phyloP scores from a whole-genome alignment of 2,888 invertebrate species.

The Saturnia japonica region DNA sequence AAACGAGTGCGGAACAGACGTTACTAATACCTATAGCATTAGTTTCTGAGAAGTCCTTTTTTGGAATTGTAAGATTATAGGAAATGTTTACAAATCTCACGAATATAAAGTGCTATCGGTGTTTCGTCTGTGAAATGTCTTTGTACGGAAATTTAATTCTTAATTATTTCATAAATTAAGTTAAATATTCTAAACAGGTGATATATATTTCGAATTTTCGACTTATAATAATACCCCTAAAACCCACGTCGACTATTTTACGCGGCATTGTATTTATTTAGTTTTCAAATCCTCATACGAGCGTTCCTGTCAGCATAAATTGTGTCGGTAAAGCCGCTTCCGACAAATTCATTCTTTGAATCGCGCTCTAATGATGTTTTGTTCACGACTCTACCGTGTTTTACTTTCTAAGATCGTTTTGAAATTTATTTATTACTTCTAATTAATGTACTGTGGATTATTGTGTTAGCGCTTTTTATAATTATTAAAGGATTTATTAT shows the following conservation, averaged over 20 bases:
- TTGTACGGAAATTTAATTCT: not conserved
- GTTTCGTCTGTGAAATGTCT: too few relatives aligned
- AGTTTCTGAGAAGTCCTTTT: too few relatives aligned
- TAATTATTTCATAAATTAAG: not conserved
- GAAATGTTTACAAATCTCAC: too few relatives aligned
- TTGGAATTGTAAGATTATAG: too few relatives aligned
- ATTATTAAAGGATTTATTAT: not conserved
- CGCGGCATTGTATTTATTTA: constrained; percentile 63
- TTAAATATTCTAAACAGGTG: not conserved
- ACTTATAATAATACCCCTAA: constrained; percentile 6
- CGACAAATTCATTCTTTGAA: constrained; percentile 61
- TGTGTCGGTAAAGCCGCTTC: constrained; percentile 57
- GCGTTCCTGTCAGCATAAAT: constrained; percentile 70
- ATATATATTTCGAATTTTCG: constrained; percentile 25
- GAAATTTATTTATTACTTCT: constrained; percentile 17
- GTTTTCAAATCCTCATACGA: constrained; percentile 61
- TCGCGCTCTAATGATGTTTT: constrained; percentile 64
- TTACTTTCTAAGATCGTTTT: constrained; percentile 32
- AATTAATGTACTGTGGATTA: constrained; percentile 22
- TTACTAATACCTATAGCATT: too few relatives aligned
- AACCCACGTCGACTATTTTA: constrained; percentile 32
- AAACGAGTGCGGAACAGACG: too few relatives aligned
- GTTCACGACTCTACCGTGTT: constrained; percentile 51
- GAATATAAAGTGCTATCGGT: too few relatives aligned
- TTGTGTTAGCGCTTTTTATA: not conserved